Conservation (phyloP, 2,113 vertebrate species). For the Chloebia gouldiae region DNA sequence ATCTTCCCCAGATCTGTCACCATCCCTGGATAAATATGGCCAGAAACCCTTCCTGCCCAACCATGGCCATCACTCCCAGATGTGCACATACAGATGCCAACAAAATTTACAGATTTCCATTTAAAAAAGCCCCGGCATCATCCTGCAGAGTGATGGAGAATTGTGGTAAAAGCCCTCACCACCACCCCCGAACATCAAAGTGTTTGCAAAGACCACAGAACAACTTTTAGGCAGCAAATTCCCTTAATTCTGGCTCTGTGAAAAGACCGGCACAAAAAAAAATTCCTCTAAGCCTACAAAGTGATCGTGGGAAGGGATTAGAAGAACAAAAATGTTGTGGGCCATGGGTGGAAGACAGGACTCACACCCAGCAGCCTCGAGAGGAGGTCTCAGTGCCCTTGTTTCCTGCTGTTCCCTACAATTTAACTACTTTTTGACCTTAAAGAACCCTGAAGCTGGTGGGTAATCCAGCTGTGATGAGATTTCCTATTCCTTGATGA, state of each 20-base stretch:
- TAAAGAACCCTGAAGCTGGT: neutral
- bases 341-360: neutral
- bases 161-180: neutral
- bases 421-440: neutral
- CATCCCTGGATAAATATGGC: fast-evolving
- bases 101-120: neutral
- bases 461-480: constrained; percentile 26
- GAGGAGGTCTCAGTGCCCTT: neutral
- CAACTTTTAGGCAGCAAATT: neutral
- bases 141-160: neutral
- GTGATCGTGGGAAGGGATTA: neutral
- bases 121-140: fast-evolving
- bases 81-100: neutral
- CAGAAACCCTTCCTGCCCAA: neutral
- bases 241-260: neutral
- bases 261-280: neutral
- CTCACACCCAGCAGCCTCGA: neutral
- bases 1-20: neutral
- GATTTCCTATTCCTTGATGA: neutral
- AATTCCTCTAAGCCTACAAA: neutral
- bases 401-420: neutral
- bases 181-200: neutral
- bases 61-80: neutral
- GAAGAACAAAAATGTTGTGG: neutral
- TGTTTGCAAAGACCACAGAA: neutral